Conservation (phyloP, 1,140 invertebrate species). For the Ruditapes philippinarum region DNA sequence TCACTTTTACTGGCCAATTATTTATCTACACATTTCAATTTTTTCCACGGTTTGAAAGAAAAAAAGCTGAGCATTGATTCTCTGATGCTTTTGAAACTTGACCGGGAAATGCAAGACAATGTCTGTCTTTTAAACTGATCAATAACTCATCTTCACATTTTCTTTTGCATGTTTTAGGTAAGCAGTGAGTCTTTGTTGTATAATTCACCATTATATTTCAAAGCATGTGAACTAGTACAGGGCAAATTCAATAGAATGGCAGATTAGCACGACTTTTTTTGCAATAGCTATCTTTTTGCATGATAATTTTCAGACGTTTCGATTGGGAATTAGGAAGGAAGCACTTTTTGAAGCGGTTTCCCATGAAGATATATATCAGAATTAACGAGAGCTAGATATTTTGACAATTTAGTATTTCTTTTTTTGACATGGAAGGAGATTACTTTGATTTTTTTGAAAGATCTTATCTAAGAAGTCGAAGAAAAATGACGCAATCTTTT, state of each 20-base stretch:
- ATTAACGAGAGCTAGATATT: conserved; percentile 13
- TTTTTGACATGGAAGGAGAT: neutral
- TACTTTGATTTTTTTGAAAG: neutral
- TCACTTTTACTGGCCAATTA: no score
- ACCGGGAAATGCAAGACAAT: no score
- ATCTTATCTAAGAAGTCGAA: neutral
- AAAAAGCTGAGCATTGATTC: no score
- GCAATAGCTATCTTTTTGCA: neutral
- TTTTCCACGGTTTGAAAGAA: no score
- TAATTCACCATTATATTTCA: neutral
- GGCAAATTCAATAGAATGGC: neutral
- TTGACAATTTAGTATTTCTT: conserved; percentile 2
- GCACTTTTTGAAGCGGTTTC: conserved; percentile 16
- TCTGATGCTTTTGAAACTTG: no score
- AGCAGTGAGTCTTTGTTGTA: neutral
- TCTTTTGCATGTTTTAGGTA: neutral
- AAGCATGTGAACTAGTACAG: neutral
- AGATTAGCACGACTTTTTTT: neutral
- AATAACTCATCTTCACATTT: no score
- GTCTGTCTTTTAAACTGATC: no score
- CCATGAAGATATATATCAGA: conserved; percentile 36
- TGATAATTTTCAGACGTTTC: conserved; percentile 32
- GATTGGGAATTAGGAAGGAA: conserved; percentile 9
- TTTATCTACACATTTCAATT: no score
- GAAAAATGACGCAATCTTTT: neutral